Evolutionary conservation across 2,888 invertebrate species (phyloP).

Genomic region (Tyria jacobaeae): DNA sequence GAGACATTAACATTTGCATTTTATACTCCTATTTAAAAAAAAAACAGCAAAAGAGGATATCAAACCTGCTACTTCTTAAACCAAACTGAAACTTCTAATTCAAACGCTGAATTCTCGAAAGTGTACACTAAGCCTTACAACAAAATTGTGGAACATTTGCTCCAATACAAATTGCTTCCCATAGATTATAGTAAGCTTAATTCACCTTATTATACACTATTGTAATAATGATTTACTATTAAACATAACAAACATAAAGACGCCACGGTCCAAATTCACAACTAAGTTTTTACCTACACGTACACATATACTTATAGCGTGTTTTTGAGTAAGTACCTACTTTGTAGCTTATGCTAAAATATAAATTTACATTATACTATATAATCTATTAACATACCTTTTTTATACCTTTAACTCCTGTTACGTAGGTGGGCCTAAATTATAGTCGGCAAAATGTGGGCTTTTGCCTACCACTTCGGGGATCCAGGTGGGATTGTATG

Average conservation of each 20-base stretch:
- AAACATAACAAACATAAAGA: constrained; percentile 39
- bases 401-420: no score
- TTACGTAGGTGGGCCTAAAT: no score
- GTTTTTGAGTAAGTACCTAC: no score
- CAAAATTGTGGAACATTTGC: constrained; percentile 15
- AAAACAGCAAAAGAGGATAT: background rate
- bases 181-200: constrained; percentile 29
- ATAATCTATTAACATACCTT: no score
- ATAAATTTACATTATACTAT: no score
- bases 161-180: constrained; percentile 40
- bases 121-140: constrained; percentile 27
- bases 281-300: no score
- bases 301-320: background rate
- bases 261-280: constrained; percentile 10
- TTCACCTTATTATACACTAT: constrained; percentile 40
- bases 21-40: no score
- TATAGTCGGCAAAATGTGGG: no score
- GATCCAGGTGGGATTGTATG: no score
- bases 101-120: background rate
- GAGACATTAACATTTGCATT: no score
- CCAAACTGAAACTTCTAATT: background rate
- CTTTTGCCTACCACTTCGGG: no score
- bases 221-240: constrained; percentile 45
- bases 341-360: no score
- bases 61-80: background rate